phyloP scores from a whole-genome alignment of 2,797 vertebrate species.

The Gorsachius magnificus region DNA sequence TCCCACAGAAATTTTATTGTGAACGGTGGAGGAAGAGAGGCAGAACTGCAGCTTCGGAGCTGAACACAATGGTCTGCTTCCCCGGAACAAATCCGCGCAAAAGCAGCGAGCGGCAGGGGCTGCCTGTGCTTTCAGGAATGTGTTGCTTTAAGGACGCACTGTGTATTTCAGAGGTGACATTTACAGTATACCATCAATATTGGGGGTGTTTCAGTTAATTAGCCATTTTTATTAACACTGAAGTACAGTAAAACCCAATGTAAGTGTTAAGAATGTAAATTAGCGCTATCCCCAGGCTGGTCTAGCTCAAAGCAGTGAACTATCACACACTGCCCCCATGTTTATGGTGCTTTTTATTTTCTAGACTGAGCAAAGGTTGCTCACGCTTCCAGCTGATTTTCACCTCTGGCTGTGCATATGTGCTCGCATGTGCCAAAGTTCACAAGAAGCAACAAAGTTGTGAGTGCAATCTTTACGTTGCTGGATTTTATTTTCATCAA shows the following conservation, averaged over 20 bases:
- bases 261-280: slow-evolving; percentile 60
- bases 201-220: slow-evolving; percentile 59
- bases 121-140: neutral
- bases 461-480: neutral
- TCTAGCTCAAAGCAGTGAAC: neutral
- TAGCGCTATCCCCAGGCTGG: neutral
- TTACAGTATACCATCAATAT: slow-evolving; percentile 49
- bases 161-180: slow-evolving; percentile 34
- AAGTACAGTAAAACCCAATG: slow-evolving; percentile 47
- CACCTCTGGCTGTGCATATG: neutral
- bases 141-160: neutral
- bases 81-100: fast-evolving
- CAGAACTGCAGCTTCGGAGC: neutral
- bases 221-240: slow-evolving; percentile 58
- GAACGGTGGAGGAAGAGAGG: neutral
- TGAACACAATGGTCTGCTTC: neutral
- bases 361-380: neutral
- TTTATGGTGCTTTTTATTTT: slow-evolving; percentile 19
- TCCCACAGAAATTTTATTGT: slow-evolving; percentile 23
- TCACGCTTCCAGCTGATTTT: neutral
- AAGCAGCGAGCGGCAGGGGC: neutral
- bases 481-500: neutral
- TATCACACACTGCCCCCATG: neutral
- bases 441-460: neutral
- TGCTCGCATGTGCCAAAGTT: neutral